These are phyloP conservation scores for Sapajus apella DNA, from an alignment of 2,113 vertebrate species.

Conservation along the genomic window DNA sequence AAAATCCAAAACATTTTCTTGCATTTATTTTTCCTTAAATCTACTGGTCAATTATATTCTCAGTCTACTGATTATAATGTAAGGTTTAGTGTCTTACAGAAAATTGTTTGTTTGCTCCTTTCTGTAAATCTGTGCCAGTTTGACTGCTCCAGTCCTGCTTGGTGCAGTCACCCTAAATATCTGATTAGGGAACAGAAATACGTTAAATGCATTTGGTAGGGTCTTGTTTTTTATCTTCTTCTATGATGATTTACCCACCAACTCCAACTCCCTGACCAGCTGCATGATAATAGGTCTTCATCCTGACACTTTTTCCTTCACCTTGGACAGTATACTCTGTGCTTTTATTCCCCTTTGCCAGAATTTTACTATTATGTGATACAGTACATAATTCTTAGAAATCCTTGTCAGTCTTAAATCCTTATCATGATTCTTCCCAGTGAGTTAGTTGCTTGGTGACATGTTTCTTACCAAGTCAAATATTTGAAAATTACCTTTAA, in stretches of 20 bases:
- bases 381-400: neutral
- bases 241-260: neutral
- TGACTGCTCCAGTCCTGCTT: neutral
- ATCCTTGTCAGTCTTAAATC: neutral
- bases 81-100: neutral
- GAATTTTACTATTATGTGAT: neutral
- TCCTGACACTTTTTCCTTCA: neutral
- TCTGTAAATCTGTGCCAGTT: neutral
- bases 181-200: neutral
- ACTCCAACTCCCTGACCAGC: neutral
- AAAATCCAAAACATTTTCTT: neutral
- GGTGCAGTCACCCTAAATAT: neutral
- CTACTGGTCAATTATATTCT: neutral
- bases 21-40: slow-evolving; percentile 43
- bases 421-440: neutral
- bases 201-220: neutral
- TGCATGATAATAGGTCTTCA: neutral
- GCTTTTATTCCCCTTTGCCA: neutral
- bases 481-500: slow-evolving; percentile 38
- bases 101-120: neutral
- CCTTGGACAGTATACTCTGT: neutral
- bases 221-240: neutral
- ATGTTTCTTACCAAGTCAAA: slow-evolving; percentile 36
- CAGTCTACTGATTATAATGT: neutral
- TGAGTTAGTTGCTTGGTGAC: neutral